A percentile compares a stretch with the other conserved stretches of the same genome.
Evolutionary conservation across 2,113 vertebrate genomes (phyloP).

Genomic region (Ploceus nigricollis): DNA sequence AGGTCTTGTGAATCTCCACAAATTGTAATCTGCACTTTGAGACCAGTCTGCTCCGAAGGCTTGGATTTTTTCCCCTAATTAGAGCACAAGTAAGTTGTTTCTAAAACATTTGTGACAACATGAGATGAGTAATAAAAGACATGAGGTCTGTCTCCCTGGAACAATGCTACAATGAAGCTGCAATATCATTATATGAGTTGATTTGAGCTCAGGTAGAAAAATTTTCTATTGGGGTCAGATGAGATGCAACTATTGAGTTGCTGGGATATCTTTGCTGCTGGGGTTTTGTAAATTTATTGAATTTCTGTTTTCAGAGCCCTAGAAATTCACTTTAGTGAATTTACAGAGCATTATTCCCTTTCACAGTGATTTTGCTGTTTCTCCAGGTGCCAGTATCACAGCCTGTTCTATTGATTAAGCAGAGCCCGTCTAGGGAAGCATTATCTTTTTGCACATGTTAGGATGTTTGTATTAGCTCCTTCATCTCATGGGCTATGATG

Average conservation of each 20-base stretch:
- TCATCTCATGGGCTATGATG: not conserved
- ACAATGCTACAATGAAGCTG: not conserved
- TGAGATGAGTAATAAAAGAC: not conserved
- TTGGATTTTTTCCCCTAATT: not conserved
- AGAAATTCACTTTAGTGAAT: not conserved
- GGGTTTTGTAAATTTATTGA: not conserved
- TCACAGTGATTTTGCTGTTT: not conserved
- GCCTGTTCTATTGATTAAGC: not conserved
- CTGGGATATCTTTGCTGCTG: not conserved
- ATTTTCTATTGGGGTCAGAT: not conserved
- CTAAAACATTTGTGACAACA: not conserved
- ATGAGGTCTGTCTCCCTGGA: not conserved
- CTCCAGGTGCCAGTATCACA: not conserved
- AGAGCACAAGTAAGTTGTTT: not conserved
- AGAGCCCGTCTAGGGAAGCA: not conserved
- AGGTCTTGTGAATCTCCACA: not conserved
- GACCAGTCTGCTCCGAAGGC: not conserved
- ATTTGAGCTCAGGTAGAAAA: not conserved
- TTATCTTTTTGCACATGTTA: not conserved
- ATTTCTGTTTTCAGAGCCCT: not conserved
- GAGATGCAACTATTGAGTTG: not conserved
- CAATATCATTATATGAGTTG: not conserved
- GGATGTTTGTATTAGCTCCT: not conserved
- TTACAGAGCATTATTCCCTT: not conserved
- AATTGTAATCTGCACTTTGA: not conserved